Base-by-base conservation (phyloP, 2,113 vertebrate genomes). In the Pedetes capensis region DNA sequence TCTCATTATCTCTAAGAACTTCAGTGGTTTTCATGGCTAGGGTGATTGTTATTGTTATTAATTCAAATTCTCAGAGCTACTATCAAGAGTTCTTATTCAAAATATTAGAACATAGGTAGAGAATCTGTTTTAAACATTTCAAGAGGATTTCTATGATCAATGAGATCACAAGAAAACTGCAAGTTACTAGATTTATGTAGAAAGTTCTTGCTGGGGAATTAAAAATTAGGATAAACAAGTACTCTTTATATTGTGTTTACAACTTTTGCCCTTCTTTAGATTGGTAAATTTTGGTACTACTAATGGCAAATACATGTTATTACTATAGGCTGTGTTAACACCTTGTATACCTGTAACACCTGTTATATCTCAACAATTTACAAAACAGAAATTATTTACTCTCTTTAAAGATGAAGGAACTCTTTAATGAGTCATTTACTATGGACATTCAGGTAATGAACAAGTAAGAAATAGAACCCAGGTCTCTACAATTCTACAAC, bases 251-350 rank as follows among this genome's bases (percentile, higher is more conserved):
- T 17, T 76, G 7, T 22, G 42, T 80, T 93, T 75, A 32, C 1
- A 39, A n/a, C 78, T 11, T 74, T 80, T 87, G 79, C 25, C 51
- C 71, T 76, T 55, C 71, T 74, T 32, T 39, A 59, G 68, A 61
- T 71, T 87, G 64, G 29, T 27, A 55, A 90, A 51, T 88, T 49
- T 91, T 91, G 74, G 71, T 93, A 44, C 34, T 86, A 74, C 49
- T 47, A 64, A 32, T 61, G 23, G 29, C 10, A 39, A 78, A 66
- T n/a, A 32, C 29, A 66, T 18, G 55, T 17, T 68, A 2, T 71
- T 63, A 32, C n/a, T 75, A 8, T 12, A 59, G 57, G 14, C 27
- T 49, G 16, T 68, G 25, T 18, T 84, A 79, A 89, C 29, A 80
- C 5, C 29, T n/a, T 76, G 59, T 12, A 71, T 14, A 11, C 47